phyloP scores from a whole-genome alignment of 1,140 invertebrate genomes.

The Microplitis demolitor region DNA sequence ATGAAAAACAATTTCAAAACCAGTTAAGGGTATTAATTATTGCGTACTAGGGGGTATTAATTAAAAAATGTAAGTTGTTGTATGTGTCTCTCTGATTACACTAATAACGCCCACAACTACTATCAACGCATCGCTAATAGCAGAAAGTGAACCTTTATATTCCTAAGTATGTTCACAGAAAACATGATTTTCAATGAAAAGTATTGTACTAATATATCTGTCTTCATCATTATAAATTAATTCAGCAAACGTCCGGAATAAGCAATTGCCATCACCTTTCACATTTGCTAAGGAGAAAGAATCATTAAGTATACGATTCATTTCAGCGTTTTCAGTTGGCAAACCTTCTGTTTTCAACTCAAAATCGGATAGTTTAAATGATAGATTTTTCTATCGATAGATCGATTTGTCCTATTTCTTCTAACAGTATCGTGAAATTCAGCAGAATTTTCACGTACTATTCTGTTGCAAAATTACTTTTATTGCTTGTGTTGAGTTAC shows the following conservation, averaged over 20 bases:
- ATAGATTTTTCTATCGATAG: too few relatives aligned
- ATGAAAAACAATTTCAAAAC: too few relatives aligned
- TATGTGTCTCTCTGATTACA: neutral
- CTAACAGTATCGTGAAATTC: too few relatives aligned
- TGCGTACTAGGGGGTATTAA: neutral
- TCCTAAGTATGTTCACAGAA: neutral
- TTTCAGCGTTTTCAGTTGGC: neutral
- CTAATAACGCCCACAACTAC: neutral
- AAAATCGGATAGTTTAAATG: too few relatives aligned
- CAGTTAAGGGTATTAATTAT: neutral
- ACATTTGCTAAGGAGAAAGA: neutral
- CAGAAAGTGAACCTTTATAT: neutral
- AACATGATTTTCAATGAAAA: neutral
- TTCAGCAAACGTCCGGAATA: neutral
- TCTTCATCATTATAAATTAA: neutral
- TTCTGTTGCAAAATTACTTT: too few relatives aligned
- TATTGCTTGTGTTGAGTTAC: too few relatives aligned
- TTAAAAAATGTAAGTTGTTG: neutral
- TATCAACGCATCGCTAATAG: neutral
- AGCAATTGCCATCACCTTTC: neutral
- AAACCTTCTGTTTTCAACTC: neutral
- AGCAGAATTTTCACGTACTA: too few relatives aligned
- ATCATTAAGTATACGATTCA: neutral
- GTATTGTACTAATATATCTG: neutral
- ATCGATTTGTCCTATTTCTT: too few relatives aligned